Evolutionary conservation across 2,113 vertebrate species (phyloP).

Genomic region (Corythoichthys intestinalis): DNA sequence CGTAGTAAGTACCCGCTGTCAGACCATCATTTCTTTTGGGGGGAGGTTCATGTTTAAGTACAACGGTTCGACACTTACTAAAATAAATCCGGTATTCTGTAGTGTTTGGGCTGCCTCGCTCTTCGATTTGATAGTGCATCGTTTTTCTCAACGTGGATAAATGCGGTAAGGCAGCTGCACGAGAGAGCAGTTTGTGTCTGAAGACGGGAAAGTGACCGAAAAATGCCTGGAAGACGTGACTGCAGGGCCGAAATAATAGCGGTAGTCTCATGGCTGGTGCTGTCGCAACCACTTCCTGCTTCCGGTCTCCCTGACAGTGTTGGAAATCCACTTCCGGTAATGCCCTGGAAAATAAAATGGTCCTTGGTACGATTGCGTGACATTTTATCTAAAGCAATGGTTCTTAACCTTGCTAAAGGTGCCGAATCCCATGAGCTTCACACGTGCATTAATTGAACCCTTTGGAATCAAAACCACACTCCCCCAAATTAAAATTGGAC

Average conservation of each 20-base stretch:
- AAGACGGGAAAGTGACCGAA: constrained; percentile 21
- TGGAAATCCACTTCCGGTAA: neutral
- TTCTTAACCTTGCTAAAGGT: no score
- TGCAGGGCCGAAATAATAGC: constrained; percentile 25
- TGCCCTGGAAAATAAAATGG: constrained; percentile 33
- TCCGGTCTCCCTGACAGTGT: neutral
- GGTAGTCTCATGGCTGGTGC: constrained; percentile 37
- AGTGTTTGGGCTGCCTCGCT: constrained; percentile 76
- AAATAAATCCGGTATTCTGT: constrained; percentile 85
- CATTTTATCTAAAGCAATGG: neutral
- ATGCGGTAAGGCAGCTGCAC: constrained; percentile 26
- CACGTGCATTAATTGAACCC: no score
- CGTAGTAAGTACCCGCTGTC: no score
- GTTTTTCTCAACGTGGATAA: constrained; percentile 50
- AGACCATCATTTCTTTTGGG: neutral
- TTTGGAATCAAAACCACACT: no score
- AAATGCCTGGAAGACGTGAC: constrained; percentile 12
- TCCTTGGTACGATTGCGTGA: neutral
- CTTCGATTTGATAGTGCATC: constrained; percentile 78
- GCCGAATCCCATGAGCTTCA: no score
- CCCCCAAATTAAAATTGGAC: no score
- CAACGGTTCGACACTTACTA: constrained; percentile 79
- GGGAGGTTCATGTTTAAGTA: neutral
- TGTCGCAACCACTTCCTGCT: constrained; percentile 26
- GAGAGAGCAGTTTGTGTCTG: constrained; percentile 33